A percentile compares a stretch with the other conserved stretches of the same genome.
Conservation (phyloP, 2,888 invertebrate species). For the Craniophora ligustri region DNA sequence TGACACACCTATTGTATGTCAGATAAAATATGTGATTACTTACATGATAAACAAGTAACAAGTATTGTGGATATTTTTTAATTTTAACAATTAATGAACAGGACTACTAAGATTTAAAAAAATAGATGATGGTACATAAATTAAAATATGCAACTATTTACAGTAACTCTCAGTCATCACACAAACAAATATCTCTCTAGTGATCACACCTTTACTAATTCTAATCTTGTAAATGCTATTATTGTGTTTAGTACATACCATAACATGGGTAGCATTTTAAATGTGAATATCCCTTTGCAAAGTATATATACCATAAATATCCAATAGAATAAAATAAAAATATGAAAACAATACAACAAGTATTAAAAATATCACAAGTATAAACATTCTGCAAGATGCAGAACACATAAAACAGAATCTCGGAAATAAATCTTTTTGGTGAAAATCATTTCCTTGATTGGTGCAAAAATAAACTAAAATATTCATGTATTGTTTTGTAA, state of each 20-base stretch:
- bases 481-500: slow-evolving; percentile 31
- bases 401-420: slow-evolving; percentile 35
- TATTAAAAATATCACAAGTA: slow-evolving; percentile 53
- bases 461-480: slow-evolving; percentile 48
- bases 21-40: slow-evolving; percentile 8
- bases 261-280: slow-evolving; percentile 4
- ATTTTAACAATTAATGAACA: background rate
- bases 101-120: background rate
- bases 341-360: slow-evolving; percentile 50
- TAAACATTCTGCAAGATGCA: slow-evolving; percentile 43
- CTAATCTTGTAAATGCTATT: slow-evolving; percentile 18
- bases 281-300: slow-evolving; percentile 61
- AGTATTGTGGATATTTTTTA: background rate
- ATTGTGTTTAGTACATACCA: slow-evolving; percentile 25
- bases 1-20: slow-evolving; percentile 7
- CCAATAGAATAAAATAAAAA: slow-evolving; percentile 51
- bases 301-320: slow-evolving; percentile 39
- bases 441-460: slow-evolving; percentile 36
- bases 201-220: slow-evolving; percentile 9
- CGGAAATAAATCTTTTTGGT: slow-evolving; percentile 32
- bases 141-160: slow-evolving; percentile 29
- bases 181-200: slow-evolving; percentile 25
- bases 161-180: slow-evolving; percentile 14
- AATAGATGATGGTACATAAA: slow-evolving; percentile 10
- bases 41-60: slow-evolving; percentile 10